A percentile compares a stretch with the other conserved stretches of the same genome.
phyloP scores from a whole-genome alignment of 30 jellyfish, hydroid and myxozoan genomes.

The Aurelia sp. region DNA sequence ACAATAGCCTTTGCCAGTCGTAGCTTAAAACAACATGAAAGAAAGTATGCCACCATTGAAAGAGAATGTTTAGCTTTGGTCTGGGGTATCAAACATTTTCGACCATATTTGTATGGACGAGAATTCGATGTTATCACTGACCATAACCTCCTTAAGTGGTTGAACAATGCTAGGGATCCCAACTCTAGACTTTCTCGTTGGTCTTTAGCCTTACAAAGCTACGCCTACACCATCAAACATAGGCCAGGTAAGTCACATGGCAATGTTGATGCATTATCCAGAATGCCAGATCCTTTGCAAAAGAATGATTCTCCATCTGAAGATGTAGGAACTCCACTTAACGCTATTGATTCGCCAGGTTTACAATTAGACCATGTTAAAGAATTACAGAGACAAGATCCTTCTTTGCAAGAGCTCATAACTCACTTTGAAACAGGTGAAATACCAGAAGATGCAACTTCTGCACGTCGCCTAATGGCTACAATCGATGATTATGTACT shows the following conservation, averaged over 20 bases:
- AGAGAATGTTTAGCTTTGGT: slow-evolving; percentile 41
- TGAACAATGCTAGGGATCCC: slow-evolving; percentile 61
- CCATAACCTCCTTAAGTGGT: slow-evolving; percentile 59
- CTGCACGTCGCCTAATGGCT: slow-evolving; percentile 59
- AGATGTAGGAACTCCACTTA: background rate
- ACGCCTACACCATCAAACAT: slow-evolving; percentile 37
- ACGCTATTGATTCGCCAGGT: slow-evolving; percentile 45
- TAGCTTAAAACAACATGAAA: slow-evolving; percentile 32
- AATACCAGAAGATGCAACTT: background rate
- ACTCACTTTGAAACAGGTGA: slow-evolving; percentile 1
- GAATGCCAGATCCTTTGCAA: slow-evolving; percentile 23
- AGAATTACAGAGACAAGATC: slow-evolving; percentile 28
- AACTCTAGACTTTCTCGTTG: slow-evolving; percentile 58
- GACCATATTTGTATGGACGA: slow-evolving; percentile 61
- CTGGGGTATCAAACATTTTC: slow-evolving; percentile 62
- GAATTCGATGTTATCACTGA: slow-evolving; percentile 49
- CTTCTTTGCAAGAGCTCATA: slow-evolving; percentile 19
- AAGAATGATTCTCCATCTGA: background rate
- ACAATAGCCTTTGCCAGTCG: slow-evolving; percentile 64
- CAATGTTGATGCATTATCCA: slow-evolving; percentile 53
- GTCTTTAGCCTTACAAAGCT: slow-evolving; percentile 40
- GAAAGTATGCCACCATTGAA: slow-evolving; percentile 54
- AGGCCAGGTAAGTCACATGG: slow-evolving; percentile 66
- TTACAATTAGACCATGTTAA: slow-evolving; percentile 17
- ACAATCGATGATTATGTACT: slow-evolving; percentile 37